These are phyloP conservation scores for Boloria selene DNA, from an alignment of 2,888 invertebrate genomes.

Conservation along the genomic window DNA sequence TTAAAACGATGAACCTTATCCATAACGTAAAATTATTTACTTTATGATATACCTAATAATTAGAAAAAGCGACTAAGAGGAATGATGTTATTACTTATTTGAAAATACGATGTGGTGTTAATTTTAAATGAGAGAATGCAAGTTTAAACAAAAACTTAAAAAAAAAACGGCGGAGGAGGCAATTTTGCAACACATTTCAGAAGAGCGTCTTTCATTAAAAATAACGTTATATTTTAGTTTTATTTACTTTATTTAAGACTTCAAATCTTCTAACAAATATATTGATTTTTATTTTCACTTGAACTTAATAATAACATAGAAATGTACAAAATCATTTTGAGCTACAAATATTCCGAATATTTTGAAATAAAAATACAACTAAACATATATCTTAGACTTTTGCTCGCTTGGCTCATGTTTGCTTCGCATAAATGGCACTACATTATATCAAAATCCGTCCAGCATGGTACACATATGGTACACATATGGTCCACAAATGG, in stretches of 20 bases:
- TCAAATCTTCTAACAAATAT: not conserved
- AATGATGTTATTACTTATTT: not conserved
- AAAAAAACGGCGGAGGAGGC: slow-evolving; percentile 6
- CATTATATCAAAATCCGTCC: not conserved
- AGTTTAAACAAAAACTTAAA: slow-evolving; percentile 8
- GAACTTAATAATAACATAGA: no score
- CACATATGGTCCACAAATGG: no score
- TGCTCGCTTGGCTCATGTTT: no score
- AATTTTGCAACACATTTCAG: slow-evolving; percentile 16
- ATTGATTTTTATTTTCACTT: no score
- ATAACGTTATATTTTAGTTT: slow-evolving; percentile 8
- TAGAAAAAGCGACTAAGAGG: not conserved
- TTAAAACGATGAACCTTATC: no score
- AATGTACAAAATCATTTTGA: no score
- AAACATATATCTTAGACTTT: no score
- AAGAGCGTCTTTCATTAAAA: slow-evolving; percentile 8
- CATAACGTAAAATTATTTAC: not conserved
- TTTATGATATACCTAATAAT: not conserved
- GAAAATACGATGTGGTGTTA: slow-evolving; percentile 1
- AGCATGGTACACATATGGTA: no score
- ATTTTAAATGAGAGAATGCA: slow-evolving; percentile 5
- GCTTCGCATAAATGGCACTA: no score
- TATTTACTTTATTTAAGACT: slow-evolving; percentile 6
- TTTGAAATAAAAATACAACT: no score
- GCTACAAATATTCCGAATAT: no score